Base-by-base conservation (phyloP, 2,888 invertebrate species). In the Melinaea menophilus region DNA sequence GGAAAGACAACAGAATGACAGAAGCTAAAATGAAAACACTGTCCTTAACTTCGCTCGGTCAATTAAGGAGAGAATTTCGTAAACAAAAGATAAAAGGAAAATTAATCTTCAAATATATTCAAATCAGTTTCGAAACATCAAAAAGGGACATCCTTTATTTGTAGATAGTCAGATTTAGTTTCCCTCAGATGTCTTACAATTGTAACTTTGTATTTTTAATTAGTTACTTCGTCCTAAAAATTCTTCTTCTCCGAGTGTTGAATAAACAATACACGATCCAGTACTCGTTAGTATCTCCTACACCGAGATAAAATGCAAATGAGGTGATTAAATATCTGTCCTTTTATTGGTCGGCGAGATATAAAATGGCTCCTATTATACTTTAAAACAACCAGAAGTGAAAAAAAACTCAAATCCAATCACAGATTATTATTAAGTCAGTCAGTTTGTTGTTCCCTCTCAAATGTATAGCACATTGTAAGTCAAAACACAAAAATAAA, bases 281-380 rank as follows among this genome's bases (percentile, higher is more conserved):
- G 55, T 55, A 35, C 60, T 64, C 64, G 58, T 64, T 64, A 61
- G 58, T 61, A 61, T 64, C 64, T 51, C 48, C 58, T 61, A 58
- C 61, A 55, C 55, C 45, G 57, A 60, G 63, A 64, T 64, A 64
- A 60, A 46, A 64, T 57, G 60, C 60, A 60, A 64, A 64, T 57
- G 45, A 60, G 55, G 46, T 57, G 46, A 57, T 51, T 59, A 54
- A 60, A 60, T 55, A 45, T 5, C 57, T 31, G 56, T 34, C 57
- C 48, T 51, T 55, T 58, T 47, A 45, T 63, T 63, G 59, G 59
- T 63, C 59, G 34, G 48, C 7, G 63, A 60, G 31, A 51, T n/a
- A 22, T 51, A 31, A 51, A 31, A 51, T 41, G 7, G 41, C 1
- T 5, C 48, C 3, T 48, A 22, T 48, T 22, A 48, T 22, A 22